phyloP scores from a whole-genome alignment of 2,113 vertebrate species.

The Zapus hudsonius region DNA sequence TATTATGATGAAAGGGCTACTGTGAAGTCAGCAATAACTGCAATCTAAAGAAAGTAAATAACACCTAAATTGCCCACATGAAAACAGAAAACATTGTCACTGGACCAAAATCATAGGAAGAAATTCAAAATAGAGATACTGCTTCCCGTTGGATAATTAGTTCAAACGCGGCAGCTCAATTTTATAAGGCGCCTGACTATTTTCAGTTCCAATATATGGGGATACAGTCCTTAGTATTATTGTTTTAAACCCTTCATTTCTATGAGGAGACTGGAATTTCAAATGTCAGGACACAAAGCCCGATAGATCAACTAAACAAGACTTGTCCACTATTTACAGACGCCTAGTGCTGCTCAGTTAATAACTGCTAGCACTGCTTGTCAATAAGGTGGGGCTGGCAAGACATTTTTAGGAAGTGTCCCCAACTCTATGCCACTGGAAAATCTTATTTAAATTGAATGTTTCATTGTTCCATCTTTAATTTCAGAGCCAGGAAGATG shows the following conservation, averaged over 20 bases:
- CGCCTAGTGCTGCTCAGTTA: neutral
- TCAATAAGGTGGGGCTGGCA: neutral
- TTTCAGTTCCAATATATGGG: slow-evolving; percentile 35
- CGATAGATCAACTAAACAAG: slow-evolving; percentile 5
- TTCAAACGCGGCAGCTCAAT: neutral
- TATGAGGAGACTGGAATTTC: slow-evolving; percentile 39
- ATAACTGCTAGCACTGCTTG: neutral
- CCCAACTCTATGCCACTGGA: neutral
- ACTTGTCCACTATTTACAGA: neutral
- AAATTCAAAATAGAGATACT: slow-evolving; percentile 39
- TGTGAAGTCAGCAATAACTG: slow-evolving; percentile 67
- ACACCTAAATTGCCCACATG: neutral
- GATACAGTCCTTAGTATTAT: neutral
- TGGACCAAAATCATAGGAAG: slow-evolving; percentile 38
- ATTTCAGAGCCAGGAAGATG: slow-evolving; percentile 50
- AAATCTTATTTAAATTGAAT: slow-evolving; percentile 57
- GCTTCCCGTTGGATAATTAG: slow-evolving; percentile 14
- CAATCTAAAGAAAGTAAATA: slow-evolving; percentile 1
- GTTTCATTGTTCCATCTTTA: slow-evolving; percentile 44
- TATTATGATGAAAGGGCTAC: slow-evolving; percentile 56
- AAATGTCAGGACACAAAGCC: slow-evolving; percentile 7
- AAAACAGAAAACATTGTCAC: neutral
- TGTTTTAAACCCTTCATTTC: slow-evolving; percentile 54
- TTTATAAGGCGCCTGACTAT: slow-evolving; percentile 37
- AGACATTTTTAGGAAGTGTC: neutral